Percentiles rank a stretch among this genome's conserved stretches.
Conservation (phyloP, 2,888 invertebrate genomes). For the Lacanobia wlatinum region DNA sequence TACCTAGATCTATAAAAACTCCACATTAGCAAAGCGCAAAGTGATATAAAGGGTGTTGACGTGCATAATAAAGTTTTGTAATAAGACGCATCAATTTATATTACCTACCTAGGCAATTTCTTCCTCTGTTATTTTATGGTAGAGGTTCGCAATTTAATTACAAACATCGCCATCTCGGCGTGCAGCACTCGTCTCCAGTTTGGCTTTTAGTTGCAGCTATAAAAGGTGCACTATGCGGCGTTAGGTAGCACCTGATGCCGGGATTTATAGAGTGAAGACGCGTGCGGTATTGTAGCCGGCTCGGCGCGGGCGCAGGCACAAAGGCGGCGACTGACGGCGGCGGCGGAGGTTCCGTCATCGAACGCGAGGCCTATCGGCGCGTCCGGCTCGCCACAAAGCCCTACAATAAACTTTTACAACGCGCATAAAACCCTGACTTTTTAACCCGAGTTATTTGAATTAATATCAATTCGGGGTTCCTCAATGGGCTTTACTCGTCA, state of each 20-base stretch:
- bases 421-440: slow-evolving; percentile 90
- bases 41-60: slow-evolving; percentile 26
- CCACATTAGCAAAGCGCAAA: slow-evolving; percentile 29
- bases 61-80: slow-evolving; percentile 49
- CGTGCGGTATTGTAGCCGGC: slow-evolving; percentile 66
- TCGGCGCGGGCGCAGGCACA: slow-evolving; percentile 60
- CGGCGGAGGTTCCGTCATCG: slow-evolving; percentile 81
- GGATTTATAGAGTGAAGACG: slow-evolving; percentile 68
- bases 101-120: slow-evolving; percentile 36
- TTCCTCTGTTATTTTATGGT: slow-evolving; percentile 56
- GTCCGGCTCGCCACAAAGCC: slow-evolving; percentile 90
- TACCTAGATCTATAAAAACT: slow-evolving; percentile 37
- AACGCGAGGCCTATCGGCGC: slow-evolving; percentile 85
- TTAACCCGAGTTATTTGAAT: slow-evolving; percentile 91
- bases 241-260: slow-evolving; percentile 68
- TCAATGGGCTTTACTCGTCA: slow-evolving; percentile 91
- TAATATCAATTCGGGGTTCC: slow-evolving; percentile 91
- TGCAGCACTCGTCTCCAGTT: slow-evolving; percentile 42
- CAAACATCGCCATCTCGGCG: slow-evolving; percentile 35
- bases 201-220: slow-evolving; percentile 61
- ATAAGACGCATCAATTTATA: slow-evolving; percentile 46
- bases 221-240: slow-evolving; percentile 63
- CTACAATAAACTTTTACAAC: slow-evolving; percentile 90
- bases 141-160: slow-evolving; percentile 62
- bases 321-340: slow-evolving; percentile 67